phyloP scores from a whole-genome alignment of 2,888 invertebrate genomes.

The Agrochola circellaris region DNA sequence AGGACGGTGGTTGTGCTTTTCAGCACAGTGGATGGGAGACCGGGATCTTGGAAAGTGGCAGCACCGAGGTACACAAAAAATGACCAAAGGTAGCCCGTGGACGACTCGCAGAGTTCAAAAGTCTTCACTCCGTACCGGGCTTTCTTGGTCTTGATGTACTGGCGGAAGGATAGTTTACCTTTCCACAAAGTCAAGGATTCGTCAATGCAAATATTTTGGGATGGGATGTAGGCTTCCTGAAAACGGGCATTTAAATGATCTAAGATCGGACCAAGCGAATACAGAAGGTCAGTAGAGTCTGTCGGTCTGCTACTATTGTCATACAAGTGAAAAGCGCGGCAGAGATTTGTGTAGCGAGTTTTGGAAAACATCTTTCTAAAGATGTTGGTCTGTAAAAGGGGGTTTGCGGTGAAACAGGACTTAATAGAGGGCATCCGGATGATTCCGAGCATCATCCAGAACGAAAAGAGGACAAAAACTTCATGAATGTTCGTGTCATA shows the following conservation, averaged over 20 bases:
- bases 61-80: constrained; percentile 2
- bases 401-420: neutral
- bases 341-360: neutral
- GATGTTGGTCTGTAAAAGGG: neutral
- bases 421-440: constrained; percentile 8
- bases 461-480: constrained; percentile 4
- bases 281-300: neutral
- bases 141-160: neutral
- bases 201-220: constrained; percentile 5
- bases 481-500: constrained; percentile 17
- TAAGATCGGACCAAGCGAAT: constrained; percentile 6
- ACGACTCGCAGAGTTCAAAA: constrained; percentile 10
- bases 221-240: constrained; percentile 6
- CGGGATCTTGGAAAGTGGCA: neutral
- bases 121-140: neutral
- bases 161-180: neutral
- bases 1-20: constrained; percentile 4
- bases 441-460: constrained; percentile 22
- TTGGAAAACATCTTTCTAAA: constrained; percentile 3
- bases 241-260: constrained; percentile 2
- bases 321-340: constrained; percentile 15
- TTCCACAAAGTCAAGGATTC: neutral
- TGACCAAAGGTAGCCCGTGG: constrained; percentile 20
- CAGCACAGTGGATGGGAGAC: neutral
- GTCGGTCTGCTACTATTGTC: neutral